Evolutionary conservation across 1,140 invertebrate genomes (phyloP).

Genomic region (Bradynema listronoti): DNA sequence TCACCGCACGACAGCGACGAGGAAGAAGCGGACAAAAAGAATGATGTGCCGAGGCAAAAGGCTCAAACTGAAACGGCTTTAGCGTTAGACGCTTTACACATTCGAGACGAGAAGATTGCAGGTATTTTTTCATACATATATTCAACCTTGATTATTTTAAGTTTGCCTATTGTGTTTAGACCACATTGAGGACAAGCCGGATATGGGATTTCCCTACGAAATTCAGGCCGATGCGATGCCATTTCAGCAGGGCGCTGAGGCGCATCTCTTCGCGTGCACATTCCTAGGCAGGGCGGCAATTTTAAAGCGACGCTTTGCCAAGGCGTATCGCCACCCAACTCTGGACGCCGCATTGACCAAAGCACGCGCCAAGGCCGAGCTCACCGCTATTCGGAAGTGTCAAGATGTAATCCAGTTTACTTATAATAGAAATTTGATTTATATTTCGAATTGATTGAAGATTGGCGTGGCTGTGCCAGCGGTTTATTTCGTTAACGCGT

Average conservation of each 20-base stretch:
- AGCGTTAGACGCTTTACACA: too few relatives aligned
- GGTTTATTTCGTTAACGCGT: constrained; percentile 73
- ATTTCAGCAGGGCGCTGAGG: constrained; percentile 77
- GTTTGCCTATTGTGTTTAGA: too few relatives aligned
- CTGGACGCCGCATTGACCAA: constrained; percentile 75
- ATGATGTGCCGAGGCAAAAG: too few relatives aligned
- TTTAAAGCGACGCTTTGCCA: constrained; percentile 83
- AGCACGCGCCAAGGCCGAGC: constrained; percentile 81
- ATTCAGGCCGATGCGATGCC: too few relatives aligned
- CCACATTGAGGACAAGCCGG: too few relatives aligned
- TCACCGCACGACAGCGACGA: constrained; percentile 29
- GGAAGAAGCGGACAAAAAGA: constrained; percentile 25
- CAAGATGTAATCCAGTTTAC: constrained; percentile 67
- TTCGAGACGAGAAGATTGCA: too few relatives aligned
- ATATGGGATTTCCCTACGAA: too few relatives aligned
- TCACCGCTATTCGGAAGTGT: constrained; percentile 72
- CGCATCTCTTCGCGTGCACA: constrained; percentile 70
- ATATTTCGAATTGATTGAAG: constrained; percentile 31
- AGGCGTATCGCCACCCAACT: constrained; percentile 78
- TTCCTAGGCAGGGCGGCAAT: constrained; percentile 73
- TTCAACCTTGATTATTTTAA: too few relatives aligned
- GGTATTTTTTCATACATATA: too few relatives aligned
- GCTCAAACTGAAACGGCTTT: too few relatives aligned
- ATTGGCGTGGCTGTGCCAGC: constrained; percentile 71
- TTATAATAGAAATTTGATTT: constrained; percentile 6